Percentiles rank a stretch among this genome's conserved stretches.
Evolutionary conservation across 1,140 invertebrate genomes (phyloP).

Genomic region (Tribolium madens): DNA sequence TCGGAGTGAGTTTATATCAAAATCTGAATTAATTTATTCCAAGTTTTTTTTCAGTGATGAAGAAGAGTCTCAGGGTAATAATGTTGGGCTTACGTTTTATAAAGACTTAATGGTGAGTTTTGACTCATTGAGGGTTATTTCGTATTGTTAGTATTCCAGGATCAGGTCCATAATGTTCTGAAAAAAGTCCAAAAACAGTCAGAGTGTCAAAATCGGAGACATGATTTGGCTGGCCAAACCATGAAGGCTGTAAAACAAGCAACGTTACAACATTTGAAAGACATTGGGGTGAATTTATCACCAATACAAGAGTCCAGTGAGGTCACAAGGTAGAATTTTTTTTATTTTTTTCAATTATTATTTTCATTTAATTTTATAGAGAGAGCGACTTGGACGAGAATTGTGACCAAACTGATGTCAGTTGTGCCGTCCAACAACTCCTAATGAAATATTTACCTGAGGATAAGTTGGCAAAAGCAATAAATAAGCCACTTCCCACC

Average conservation of each 20-base stretch:
- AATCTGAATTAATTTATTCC: background rate
- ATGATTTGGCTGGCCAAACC: conserved; percentile 58
- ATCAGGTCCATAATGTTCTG: conserved; percentile 70
- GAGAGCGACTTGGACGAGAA: no score
- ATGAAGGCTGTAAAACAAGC: conserved; percentile 67
- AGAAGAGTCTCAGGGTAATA: conserved; percentile 61
- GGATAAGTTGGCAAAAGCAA: conserved; percentile 66
- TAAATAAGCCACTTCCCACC: conserved; percentile 34
- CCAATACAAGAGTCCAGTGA: conserved; percentile 46
- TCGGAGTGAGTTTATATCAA: conserved; percentile 61
- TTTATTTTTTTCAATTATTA: no score
- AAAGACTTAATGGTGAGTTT: conserved; percentile 73
- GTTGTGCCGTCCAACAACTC: conserved; percentile 70
- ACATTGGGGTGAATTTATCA: conserved; percentile 67
- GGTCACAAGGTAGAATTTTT: conserved; percentile 33
- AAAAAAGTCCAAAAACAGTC: conserved; percentile 63
- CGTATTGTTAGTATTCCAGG: conserved; percentile 49
- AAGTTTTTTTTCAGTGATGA: conserved; percentile 66
- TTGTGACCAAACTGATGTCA: conserved; percentile 56
- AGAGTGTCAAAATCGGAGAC: conserved; percentile 51
- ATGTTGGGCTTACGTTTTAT: conserved; percentile 76
- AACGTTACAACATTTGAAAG: conserved; percentile 68
- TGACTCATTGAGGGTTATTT: background rate
- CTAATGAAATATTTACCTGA: conserved; percentile 75
- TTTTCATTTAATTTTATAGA: background rate